Percentiles rank a stretch among this genome's conserved stretches.
These are phyloP conservation scores for Beroe forskalii DNA, from an alignment of 37 sponge, comb jelly and placozoan genomes.

Conservation along the genomic window DNA sequence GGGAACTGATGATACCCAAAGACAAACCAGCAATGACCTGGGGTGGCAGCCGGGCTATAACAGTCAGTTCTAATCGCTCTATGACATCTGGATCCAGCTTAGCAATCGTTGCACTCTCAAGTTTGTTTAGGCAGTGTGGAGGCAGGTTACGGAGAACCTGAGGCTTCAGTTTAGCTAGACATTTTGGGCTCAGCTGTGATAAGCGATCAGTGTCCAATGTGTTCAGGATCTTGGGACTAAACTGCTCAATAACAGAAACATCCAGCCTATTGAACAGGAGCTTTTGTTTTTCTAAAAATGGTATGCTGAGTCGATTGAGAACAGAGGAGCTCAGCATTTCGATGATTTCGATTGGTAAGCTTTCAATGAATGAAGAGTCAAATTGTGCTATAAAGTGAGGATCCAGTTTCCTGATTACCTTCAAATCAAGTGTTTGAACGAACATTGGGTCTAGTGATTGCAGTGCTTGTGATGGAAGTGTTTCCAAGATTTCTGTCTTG, in stretches of 20 bases:
- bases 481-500: background rate
- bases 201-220: constrained; percentile 24
- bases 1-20: background rate
- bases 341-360: constrained; percentile 14
- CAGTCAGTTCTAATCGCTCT: constrained; percentile 2
- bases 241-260: constrained; percentile 40
- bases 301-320: constrained; percentile 33
- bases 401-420: background rate
- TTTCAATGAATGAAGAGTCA: background rate
- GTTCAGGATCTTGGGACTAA: background rate
- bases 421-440: background rate
- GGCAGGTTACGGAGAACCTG: background rate
- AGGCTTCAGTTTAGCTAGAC: constrained; percentile 18
- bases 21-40: background rate
- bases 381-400: background rate
- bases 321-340: constrained; percentile 6
- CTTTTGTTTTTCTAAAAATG: background rate
- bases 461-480: background rate
- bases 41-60: background rate
- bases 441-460: background rate
- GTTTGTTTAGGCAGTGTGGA: constrained; percentile 16
- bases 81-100: constrained; percentile 4
- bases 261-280: constrained; percentile 24
- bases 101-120: background rate
- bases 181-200: background rate